Percentiles rank a stretch among this genome's conserved stretches.
phyloP scores from a whole-genome alignment of 2,797 vertebrate species.

The Tiaroga cobitis region DNA sequence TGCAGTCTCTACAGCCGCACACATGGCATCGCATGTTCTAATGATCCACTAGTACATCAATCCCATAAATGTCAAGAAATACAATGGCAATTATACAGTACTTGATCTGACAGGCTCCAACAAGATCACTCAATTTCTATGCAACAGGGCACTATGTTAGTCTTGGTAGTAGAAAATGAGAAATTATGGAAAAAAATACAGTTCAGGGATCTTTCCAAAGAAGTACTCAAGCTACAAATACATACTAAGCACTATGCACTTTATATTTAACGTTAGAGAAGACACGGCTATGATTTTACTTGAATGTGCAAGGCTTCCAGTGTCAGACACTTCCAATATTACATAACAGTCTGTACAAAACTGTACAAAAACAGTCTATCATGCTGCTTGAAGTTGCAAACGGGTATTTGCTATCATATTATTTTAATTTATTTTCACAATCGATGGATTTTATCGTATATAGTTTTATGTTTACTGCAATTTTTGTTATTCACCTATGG shows the following conservation, averaged over 20 bases:
- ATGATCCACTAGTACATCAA: not conserved
- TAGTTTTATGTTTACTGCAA: not conserved
- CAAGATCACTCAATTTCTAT: not conserved
- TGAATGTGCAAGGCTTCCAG: too few relatives aligned
- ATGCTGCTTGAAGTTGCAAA: not conserved
- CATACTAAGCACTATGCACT: not conserved
- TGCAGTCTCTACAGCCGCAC: not conserved
- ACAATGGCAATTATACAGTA: not conserved
- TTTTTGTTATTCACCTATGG: not conserved
- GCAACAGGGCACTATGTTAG: not conserved
- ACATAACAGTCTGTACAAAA: too few relatives aligned
- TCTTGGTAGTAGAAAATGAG: not conserved
- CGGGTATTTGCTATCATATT: not conserved
- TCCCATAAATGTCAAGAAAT: not conserved
- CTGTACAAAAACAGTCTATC: not conserved
- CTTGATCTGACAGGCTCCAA: not conserved
- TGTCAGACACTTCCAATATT: too few relatives aligned
- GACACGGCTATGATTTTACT: not conserved
- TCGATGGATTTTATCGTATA: not conserved
- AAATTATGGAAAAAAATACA: not conserved
- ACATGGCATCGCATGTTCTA: not conserved
- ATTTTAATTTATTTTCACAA: not conserved
- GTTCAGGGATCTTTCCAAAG: not conserved
- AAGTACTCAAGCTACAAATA: not conserved
- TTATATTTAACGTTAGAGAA: not conserved